Base-by-base conservation (phyloP, 2,888 invertebrate species). In the Julus scandinavius region DNA sequence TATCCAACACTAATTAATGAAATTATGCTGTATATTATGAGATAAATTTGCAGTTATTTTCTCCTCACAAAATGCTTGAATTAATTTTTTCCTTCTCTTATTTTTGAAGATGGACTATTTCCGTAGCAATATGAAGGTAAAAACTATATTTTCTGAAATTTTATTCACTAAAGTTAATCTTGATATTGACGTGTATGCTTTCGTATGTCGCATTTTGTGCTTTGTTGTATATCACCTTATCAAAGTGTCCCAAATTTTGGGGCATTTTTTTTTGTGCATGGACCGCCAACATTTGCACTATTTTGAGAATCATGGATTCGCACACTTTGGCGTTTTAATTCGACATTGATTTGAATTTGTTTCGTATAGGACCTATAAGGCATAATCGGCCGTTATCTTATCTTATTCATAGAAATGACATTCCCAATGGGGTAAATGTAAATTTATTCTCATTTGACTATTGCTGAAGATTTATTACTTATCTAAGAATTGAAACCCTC, bases 31-130 rank as follows among this genome's bases (percentile, higher is more conserved):
- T 80, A 38, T 38, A 38, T 80, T 45, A 7, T 7, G 29, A 80
- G 80, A 80, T 7, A 38, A 29, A 13, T 80, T 38, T 80, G 80
- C 80, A 80, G 29, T 80, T 80, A 80, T 80, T 80, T 80, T 80
- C 38, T 38, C 80, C 80, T 80, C 80, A 80, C 80, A 80, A 80
- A 80, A 80, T 80, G 80, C 80, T 80, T 13, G 80, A 80, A 80
- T 80, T 80, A 80, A 80, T 80, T 80, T 80, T 80, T 11, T 80
- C 80, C 80, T 80, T 80, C 80, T 80, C 38, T 80, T 80, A 80
- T 80, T 80, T 80, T 80, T 80, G 80, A 80, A 80, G 80, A 80
- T 80, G 80, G 80, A 80, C 80, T 80, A 80, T 80, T 80, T 80
- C 80, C 80, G 80, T 80, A 80, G 80, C 80, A 80, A 80, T 80